Percentiles rank a stretch among this genome's conserved stretches.
Conservation (phyloP, 2,797 vertebrate genomes). For the Lutjanus campechanus region DNA sequence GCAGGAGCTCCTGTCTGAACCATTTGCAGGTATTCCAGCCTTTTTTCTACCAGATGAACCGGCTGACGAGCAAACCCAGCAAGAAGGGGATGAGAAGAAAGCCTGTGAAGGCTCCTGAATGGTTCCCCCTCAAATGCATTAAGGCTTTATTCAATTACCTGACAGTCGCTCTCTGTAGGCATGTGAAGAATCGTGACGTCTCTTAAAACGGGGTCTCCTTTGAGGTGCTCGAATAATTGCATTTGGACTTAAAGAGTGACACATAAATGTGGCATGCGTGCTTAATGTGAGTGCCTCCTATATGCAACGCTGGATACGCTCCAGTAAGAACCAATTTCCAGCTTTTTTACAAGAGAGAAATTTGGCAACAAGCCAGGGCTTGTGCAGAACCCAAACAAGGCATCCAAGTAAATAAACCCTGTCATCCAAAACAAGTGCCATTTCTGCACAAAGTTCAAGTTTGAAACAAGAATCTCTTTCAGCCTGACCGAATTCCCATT, state of each 20-base stretch:
- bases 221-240: constrained; percentile 42
- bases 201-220: constrained; percentile 18
- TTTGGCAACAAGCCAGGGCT: constrained; percentile 53
- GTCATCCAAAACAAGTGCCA: constrained; percentile 58
- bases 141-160: constrained; percentile 58
- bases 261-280: constrained; percentile 16
- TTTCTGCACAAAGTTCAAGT: constrained; percentile 66
- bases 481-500: constrained; percentile 47
- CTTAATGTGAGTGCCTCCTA: constrained; percentile 12
- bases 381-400: constrained; percentile 52
- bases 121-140: constrained; percentile 55
- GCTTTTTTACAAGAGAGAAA: constrained; percentile 41
- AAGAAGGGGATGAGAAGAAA: constrained; percentile 27
- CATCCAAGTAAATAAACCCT: constrained; percentile 62
- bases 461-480: constrained; percentile 74
- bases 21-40: constrained; percentile 48
- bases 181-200: constrained; percentile 35
- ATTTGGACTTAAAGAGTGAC: constrained; percentile 37
- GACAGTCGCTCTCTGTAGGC: constrained; percentile 43
- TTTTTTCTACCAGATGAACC: constrained; percentile 29
- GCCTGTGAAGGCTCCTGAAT: constrained; percentile 34
- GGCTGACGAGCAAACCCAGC: constrained; percentile 41
- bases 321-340: constrained; percentile 40
- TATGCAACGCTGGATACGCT: constrained; percentile 39
- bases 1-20: constrained; percentile 40